Evolutionary conservation across 2,888 invertebrate species (phyloP).

Genomic region (Pegoplata infirma): DNA sequence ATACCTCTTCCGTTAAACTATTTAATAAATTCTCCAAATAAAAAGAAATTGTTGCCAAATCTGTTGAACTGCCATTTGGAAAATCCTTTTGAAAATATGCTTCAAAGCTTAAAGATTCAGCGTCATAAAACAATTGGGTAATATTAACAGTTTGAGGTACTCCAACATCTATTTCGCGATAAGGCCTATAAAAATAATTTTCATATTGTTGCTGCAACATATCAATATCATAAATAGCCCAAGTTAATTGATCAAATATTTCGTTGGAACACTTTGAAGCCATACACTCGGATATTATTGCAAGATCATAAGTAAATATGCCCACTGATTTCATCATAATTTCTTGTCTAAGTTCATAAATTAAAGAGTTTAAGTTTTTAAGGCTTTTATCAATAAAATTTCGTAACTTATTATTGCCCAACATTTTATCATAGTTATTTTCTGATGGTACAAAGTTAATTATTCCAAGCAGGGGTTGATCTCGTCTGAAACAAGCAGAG

Average conservation of each 20-base stretch:
- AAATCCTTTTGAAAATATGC: slow-evolving; percentile 67
- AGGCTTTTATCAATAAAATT: slow-evolving; percentile 63
- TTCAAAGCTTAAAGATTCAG: slow-evolving; percentile 65
- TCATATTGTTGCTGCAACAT: slow-evolving; percentile 69
- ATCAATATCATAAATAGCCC: slow-evolving; percentile 72
- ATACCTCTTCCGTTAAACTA: slow-evolving; percentile 57
- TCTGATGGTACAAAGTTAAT: slow-evolving; percentile 72
- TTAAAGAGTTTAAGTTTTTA: slow-evolving; percentile 65
- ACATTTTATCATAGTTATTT: slow-evolving; percentile 68
- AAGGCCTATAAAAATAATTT: slow-evolving; percentile 68
- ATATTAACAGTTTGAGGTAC: slow-evolving; percentile 61
- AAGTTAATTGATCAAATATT: slow-evolving; percentile 71
- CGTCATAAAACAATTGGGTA: slow-evolving; percentile 41
- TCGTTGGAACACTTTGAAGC: slow-evolving; percentile 63
- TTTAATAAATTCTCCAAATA: slow-evolving; percentile 71
- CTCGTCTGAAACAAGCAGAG: slow-evolving; percentile 55
- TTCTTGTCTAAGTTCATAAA: slow-evolving; percentile 66
- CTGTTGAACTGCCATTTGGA: slow-evolving; percentile 62
- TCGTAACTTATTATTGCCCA: slow-evolving; percentile 68
- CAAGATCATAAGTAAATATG: slow-evolving; percentile 69
- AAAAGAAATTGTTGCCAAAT: slow-evolving; percentile 66
- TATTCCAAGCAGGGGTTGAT: slow-evolving; percentile 69
- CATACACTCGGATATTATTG: slow-evolving; percentile 71
- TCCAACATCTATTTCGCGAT: slow-evolving; percentile 67
- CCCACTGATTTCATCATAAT: slow-evolving; percentile 68